Base-by-base conservation (phyloP, 2,113 vertebrate genomes). In the Rhinichthys klamathensis region DNA sequence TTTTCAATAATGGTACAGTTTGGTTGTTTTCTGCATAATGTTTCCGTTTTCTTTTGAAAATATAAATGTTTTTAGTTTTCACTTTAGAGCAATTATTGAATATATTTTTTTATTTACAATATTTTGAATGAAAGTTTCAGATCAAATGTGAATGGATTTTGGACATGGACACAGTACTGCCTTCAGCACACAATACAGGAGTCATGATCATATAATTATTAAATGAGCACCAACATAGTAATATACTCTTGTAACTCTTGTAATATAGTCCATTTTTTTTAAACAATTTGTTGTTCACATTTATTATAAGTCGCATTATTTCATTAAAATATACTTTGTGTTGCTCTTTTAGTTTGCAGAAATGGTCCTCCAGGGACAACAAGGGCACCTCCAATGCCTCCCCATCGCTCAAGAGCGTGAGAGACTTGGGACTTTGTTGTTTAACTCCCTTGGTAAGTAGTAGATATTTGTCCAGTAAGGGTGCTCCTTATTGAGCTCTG, bases 101-200 rank as follows among this genome's bases (percentile, higher is more conserved):
- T n/a, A n/a, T n/a, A n/a, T n/a, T n/a, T n/a, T n/a, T n/a, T n/a
- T n/a, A n/a, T n/a, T n/a, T n/a, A n/a, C n/a, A n/a, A n/a, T n/a
- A n/a, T n/a, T 65, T 65, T 65, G 61, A 65, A 65, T 65, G 61
- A 30, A 65, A 65, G 61, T 65, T 65, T n/a, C 61, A 65, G 61
- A 65, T 65, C 11, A 65, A 65, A 65, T 65, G 30, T 65, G 30
- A 65, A 65, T 65, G 25, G 61, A 30, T 65, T 27, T 65, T 63
- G 3, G 60, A 63, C 25, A 63, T 27, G 25, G 11, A 63, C 60
- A 63, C 25, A 25, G 60, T 63, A 8, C 54, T 56, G 23, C 54
- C 54, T 56, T 63, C 60, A 63, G 60, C 25, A 63, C 11, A 63
- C 10, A 25, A 63, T 63, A 27, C 60, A 27, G 60, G n/a, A 63